Conservation (phyloP, 2,113 vertebrate genomes). For the Danionella cerebrum region DNA sequence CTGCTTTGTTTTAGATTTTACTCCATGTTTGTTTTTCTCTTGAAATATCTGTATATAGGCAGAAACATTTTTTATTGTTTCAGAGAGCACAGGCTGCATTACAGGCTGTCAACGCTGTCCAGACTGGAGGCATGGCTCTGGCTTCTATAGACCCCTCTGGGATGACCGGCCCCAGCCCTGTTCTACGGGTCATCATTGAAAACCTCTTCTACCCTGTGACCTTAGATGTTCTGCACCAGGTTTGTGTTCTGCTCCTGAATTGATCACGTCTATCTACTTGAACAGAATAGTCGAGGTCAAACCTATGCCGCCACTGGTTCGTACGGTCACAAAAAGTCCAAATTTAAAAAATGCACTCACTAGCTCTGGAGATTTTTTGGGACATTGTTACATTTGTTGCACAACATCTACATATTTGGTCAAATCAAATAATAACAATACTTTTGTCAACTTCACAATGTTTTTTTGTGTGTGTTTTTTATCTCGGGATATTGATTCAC, state of each 20-base stretch:
- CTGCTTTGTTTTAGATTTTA: not conserved
- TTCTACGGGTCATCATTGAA: conserved; percentile 91
- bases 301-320: too few relatives aligned
- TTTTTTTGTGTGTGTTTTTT: too few relatives aligned
- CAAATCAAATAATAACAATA: too few relatives aligned
- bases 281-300: too few relatives aligned
- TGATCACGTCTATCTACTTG: not conserved
- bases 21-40: not conserved
- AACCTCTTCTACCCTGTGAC: conserved; percentile 92
- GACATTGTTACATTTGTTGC: too few relatives aligned
- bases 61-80: not conserved
- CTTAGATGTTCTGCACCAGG: conserved; percentile 91
- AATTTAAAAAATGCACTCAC: too few relatives aligned
- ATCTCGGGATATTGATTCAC: too few relatives aligned
- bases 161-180: conserved; percentile 69
- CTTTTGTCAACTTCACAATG: too few relatives aligned
- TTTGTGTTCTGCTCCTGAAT: conserved; percentile 41
- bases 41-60: conserved; percentile 23
- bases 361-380: too few relatives aligned
- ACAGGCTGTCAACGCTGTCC: conserved; percentile 77
- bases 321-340: too few relatives aligned
- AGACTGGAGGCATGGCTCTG: conserved; percentile 66
- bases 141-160: conserved; percentile 65
- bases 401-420: too few relatives aligned
- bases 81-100: conserved; percentile 91